Evolutionary conservation across 2,888 invertebrate species (phyloP), one percentile per base, ranked within the genome.

Genomic region (Syritta pipiens): DNA sequence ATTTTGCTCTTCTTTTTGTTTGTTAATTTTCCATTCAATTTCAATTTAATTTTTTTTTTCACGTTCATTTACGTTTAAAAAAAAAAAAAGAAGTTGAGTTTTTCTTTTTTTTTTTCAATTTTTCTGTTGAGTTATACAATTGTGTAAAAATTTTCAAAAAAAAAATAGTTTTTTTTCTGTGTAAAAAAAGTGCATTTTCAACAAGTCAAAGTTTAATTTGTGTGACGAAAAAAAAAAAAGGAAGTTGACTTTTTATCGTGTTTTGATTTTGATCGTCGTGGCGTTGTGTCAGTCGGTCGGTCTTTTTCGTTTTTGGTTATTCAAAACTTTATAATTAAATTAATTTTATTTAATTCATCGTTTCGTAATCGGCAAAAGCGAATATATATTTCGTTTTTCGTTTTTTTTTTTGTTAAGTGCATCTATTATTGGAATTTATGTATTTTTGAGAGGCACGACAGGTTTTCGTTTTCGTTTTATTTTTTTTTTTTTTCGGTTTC

Each of bases 1-100:
- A 72, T 65, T 63, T 84, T n/a, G n/a, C n/a, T n/a, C 84, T 81
- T 74, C 59, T 84, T 71, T 76, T n/a, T n/a, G n/a, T n/a, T n/a
- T n/a, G n/a, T n/a, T n/a, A n/a, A n/a, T n/a, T n/a, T n/a, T n/a
- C 32, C 28, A 68, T 82, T 65, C 20, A 53, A 26, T 62, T 60
- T 32, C 37, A 51, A 62, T 67, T 42, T 35, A 53, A 49, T 75
- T 72, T 30, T 40, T 76, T 71, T 81, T 62, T 75, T 51, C 63
- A 81, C 74, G 63, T 74, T 63, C 57, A 14, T 10, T 19, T n/a
- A n/a, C n/a, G n/a, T n/a, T n/a, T n/a, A n/a, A n/a, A n/a, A n/a
- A n/a, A n/a, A n/a, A n/a, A n/a, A n/a, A n/a, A n/a, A n/a, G n/a
- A n/a, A n/a, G n/a, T n/a, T n/a, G n/a, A n/a, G 57, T 71, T 63